Conservation (phyloP, 1,140 invertebrate species). For the Heterodera carotae region DNA sequence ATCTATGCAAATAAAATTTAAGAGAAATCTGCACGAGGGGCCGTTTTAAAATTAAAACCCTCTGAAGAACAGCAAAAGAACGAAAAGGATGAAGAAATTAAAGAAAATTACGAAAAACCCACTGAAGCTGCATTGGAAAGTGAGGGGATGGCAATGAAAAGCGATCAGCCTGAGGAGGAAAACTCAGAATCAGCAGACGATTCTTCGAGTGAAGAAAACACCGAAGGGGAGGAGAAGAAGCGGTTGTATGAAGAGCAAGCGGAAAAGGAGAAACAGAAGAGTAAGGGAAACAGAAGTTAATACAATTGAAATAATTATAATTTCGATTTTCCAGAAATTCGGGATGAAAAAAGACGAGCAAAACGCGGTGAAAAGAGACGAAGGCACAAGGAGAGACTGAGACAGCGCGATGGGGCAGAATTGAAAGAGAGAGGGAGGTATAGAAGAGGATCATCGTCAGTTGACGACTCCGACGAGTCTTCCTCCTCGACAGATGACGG, state of each 20-base stretch:
- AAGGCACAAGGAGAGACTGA: constrained; percentile 43
- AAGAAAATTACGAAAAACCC: constrained; percentile 21
- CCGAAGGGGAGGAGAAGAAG: constrained; percentile 26
- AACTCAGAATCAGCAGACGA: constrained; percentile 3
- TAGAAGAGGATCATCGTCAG: constrained; percentile 24
- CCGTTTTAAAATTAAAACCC: background rate
- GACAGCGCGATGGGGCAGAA: constrained; percentile 6
- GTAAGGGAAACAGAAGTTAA: background rate
- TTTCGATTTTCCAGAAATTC: constrained; percentile 37
- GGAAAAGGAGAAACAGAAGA: constrained; percentile 33
- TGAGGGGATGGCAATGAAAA: constrained; percentile 14
- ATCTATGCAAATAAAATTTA: background rate
- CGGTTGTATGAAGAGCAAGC: constrained; percentile 28
- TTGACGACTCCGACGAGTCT: background rate
- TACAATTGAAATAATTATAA: constrained; percentile 25
- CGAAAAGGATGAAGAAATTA: constrained; percentile 22
- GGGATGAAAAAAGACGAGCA: constrained; percentile 37
- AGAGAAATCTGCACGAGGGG: background rate
- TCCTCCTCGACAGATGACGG: background rate
- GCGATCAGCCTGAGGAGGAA: constrained; percentile 11
- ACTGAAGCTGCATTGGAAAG: constrained; percentile 8
- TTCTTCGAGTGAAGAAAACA: constrained; percentile 2
- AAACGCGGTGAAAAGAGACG: constrained; percentile 38
- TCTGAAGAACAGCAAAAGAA: background rate
- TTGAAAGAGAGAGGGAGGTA: background rate